A percentile compares a stretch with the other conserved stretches of the same genome.
Conservation (phyloP, 1,140 invertebrate genomes). For the Coelopa frigida region DNA sequence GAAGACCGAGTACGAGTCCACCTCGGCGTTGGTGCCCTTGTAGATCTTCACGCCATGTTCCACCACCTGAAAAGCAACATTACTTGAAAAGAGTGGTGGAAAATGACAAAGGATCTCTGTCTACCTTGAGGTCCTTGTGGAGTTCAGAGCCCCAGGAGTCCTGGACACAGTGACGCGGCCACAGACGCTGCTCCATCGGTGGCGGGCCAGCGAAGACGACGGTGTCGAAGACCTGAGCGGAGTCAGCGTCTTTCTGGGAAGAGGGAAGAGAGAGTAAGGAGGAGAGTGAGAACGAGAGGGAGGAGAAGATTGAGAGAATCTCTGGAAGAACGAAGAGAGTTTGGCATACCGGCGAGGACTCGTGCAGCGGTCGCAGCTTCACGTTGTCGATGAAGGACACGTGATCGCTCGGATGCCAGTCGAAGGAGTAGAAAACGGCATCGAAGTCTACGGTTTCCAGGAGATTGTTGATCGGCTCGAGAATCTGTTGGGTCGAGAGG, state of each 20-base stretch:
- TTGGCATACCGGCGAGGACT: constrained; percentile 55
- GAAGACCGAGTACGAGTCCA: constrained; percentile 97
- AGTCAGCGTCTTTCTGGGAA: constrained; percentile 54
- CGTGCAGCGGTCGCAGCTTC: constrained; percentile 57
- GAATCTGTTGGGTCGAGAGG: constrained; percentile 54
- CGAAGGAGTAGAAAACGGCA: constrained; percentile 88
- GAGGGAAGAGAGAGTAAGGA: too few relatives aligned
- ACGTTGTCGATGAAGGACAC: constrained; percentile 95
- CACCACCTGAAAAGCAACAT: constrained; percentile 42
- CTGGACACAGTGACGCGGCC: constrained; percentile 94
- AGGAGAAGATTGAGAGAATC: neutral
- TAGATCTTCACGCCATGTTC: constrained; percentile 76
- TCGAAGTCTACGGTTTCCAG: constrained; percentile 82
- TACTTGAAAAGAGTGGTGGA: too few relatives aligned
- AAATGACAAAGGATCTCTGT: too few relatives aligned
- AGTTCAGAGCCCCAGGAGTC: constrained; percentile 90
- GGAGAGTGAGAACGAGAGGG: constrained; percentile 22
- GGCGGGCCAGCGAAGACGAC: constrained; percentile 86
- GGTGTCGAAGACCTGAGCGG: constrained; percentile 79
- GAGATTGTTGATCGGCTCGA: constrained; percentile 86
- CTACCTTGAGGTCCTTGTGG: constrained; percentile 84
- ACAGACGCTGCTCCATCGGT: constrained; percentile 75
- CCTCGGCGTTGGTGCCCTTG: constrained; percentile 89
- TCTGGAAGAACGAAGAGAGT: neutral
- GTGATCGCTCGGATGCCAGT: constrained; percentile 96